Base-by-base conservation (phyloP, 2,113 vertebrate species). In the Tapirus terrestris region DNA sequence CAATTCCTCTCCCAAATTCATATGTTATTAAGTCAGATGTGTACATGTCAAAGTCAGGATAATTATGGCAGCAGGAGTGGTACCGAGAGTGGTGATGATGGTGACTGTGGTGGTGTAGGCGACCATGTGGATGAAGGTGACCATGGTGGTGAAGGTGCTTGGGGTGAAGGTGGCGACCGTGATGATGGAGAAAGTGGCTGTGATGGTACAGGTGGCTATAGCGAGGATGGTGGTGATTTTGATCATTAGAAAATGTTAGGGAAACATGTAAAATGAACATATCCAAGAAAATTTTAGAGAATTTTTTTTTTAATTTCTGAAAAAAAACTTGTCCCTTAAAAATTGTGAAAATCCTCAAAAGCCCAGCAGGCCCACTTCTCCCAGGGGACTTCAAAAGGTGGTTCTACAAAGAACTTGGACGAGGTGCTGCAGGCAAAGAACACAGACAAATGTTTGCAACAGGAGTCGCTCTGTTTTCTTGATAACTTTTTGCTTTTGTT, bases 31-130 rank as follows among this genome's bases (percentile, higher is more conserved):
- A 82, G n/a, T 45, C 20, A 80, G 23, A 23, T 10, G 7, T 67
- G 36, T 16, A 16, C 33, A 4, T 77, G 31, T 70, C 60, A 68
- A 72, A 95, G 20, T 31, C 70, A 39, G 84, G 23, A 29, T 73
- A 10, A 25, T 29, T 45, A 23, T 13, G 53, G 2, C 31, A 45
- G 20, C 65, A 39, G 63, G 36, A 48, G 12, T 68, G 33, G 5
- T n/a, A 9, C 18, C 0, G 1, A 5, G 8, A 6, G 39, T 25
- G 10, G 20, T 21, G 6, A 3, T 23, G 58, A 13, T 17, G 31
- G 5, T 11, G 11, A 17, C 33, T 21, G 4, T 48, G 56, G 14
- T 53, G 23, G 36, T 45, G 7, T 23, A 16, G 12, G 43, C 63
- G 43, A 21, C 9, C 53, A 6, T 48, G 68, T 13, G 33, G 17